Evolutionary conservation across 2,797 vertebrate species (phyloP), one percentile per base, ranked within the genome.

Genomic region (Poeciliopsis turneri): DNA sequence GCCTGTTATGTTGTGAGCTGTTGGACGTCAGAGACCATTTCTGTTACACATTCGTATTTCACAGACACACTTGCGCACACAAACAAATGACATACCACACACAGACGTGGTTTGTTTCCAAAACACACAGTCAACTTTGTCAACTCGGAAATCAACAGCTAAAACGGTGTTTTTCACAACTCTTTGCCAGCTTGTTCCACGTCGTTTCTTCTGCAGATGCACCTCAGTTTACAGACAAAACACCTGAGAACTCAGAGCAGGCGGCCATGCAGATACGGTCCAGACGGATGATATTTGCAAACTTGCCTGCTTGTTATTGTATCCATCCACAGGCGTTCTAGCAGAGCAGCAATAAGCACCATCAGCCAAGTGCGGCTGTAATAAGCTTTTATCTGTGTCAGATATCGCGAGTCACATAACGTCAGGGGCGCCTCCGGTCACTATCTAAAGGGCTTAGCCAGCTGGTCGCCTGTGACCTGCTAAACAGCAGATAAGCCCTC

Each of bases 381-480:
- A 33, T 85, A 76, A 87, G 77, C 79, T 86, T 25, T 80, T 78
- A 89, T 88, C 86, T 84, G 3, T 76, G 81, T 84, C 61, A 73
- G 75, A 53, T 74, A 91, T 92, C 88, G 87, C 81, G 77, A 90
- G 85, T 94, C 85, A 66, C 83, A 81, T 91, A 90, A 91, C 84
- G 83, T 90, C 91, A 90, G 76, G 74, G 82, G 78, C 77, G 77
- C 70, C 81, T 73, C 82, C 76, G 83, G 92, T 91, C 91, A 92
- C 82, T 79, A 85, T 90, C 87, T 92, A 84, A 92, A 82, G 90
- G 85, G 90, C 88, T 94, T 90, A 90, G 88, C 87, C 90, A 89
- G 89, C 84, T 86, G 88, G 86, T 86, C 71, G 41, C 75, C 84
- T 75, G 78, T 84, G 90, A 94, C 92, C 92, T 85, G 83, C 86